A percentile compares a stretch with the other conserved stretches of the same genome.
These are phyloP conservation scores for Acanthosepion lycidas DNA, from an alignment of 2,888 invertebrate species.

Conservation along the genomic window DNA sequence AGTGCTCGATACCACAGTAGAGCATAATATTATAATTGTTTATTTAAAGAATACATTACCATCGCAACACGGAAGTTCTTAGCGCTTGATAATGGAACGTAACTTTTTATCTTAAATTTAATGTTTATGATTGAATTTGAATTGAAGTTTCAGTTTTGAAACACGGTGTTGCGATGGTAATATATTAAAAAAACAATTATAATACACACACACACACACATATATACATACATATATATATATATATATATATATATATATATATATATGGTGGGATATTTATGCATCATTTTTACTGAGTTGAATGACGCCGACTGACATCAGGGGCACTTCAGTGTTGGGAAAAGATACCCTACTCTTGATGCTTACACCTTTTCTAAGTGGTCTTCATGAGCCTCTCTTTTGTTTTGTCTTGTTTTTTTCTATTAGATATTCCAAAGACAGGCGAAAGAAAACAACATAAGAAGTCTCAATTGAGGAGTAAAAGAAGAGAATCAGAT, in stretches of 20 bases:
- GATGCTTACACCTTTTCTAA: neutral
- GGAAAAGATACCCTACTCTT: neutral
- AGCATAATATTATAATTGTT: too few relatives aligned
- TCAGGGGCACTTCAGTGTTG: neutral
- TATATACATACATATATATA: neutral
- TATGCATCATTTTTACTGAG: neutral
- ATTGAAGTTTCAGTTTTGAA: too few relatives aligned
- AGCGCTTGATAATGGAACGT: too few relatives aligned
- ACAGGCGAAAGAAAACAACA: neutral
- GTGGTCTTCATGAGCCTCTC: neutral
- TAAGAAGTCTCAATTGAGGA: neutral
- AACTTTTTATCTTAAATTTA: too few relatives aligned
- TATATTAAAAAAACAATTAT: too few relatives aligned
- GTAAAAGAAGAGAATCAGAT: neutral
- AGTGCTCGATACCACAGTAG: too few relatives aligned
- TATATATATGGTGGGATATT: neutral
- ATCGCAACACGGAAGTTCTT: too few relatives aligned
- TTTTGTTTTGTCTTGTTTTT: neutral
- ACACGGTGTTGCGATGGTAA: too few relatives aligned
- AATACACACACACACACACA: too few relatives aligned
- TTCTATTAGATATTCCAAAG: neutral
- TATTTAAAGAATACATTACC: too few relatives aligned
- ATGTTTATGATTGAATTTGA: too few relatives aligned
- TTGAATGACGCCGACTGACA: neutral
- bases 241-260: neutral